phyloP scores from a whole-genome alignment of 2,797 vertebrate species.

The Pristis pectinata region DNA sequence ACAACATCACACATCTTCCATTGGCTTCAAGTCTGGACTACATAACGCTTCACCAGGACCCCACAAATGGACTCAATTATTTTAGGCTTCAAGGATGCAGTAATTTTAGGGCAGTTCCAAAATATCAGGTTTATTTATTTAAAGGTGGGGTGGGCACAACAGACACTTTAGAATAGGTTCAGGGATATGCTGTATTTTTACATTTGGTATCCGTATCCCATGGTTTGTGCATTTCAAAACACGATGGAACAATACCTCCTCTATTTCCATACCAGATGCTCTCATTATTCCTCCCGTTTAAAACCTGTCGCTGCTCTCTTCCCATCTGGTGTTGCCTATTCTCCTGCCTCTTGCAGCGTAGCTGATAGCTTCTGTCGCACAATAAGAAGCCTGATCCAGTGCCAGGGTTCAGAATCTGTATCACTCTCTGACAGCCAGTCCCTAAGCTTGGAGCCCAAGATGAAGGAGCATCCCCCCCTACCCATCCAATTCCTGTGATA shows the following conservation, averaged over 20 bases:
- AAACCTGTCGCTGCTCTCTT: neutral
- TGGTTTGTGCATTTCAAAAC: constrained; percentile 17
- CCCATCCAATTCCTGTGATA: neutral
- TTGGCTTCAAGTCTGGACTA: neutral
- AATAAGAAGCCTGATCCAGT: neutral
- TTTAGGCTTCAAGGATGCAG: constrained; percentile 5
- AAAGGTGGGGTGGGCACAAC: constrained; percentile 5
- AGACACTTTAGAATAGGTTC: neutral
- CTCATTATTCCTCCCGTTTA: constrained; percentile 7
- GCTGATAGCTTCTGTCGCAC: neutral
- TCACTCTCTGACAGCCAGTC: neutral
- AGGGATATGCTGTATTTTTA: constrained; percentile 14
- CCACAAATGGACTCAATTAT: constrained; percentile 28
- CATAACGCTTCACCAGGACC: constrained; percentile 19
- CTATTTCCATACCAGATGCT: constrained; percentile 30
- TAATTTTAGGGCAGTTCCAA: neutral
- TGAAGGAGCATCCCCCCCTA: neutral
- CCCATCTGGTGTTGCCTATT: neutral
- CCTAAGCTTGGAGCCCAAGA: neutral
- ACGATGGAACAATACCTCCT: constrained; percentile 23
- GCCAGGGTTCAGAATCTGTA: neutral
- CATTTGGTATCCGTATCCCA: neutral
- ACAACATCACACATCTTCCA: constrained; percentile 27
- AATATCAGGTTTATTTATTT: neutral
- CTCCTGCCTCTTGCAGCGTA: neutral